A percentile compares a stretch with the other conserved stretches of the same genome.
Conservation (phyloP, 2,888 invertebrate species). For the Oligia fasciuncula region DNA sequence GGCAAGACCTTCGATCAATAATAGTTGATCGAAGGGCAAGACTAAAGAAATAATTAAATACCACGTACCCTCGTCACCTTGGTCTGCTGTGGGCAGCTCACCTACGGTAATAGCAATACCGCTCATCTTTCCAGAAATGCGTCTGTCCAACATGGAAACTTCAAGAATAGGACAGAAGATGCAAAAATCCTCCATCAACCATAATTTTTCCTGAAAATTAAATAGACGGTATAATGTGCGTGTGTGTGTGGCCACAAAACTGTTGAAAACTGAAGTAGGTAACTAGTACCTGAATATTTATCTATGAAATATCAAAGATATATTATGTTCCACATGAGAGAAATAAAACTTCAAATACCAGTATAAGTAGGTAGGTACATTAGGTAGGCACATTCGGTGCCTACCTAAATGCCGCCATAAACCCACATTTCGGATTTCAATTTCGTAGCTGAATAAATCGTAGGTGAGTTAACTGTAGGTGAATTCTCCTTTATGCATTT, state of each 20-base stretch:
- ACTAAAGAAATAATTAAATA: background rate
- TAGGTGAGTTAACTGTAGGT: no score
- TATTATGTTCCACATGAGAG: no score
- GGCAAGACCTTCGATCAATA: no score
- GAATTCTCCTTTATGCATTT: no score
- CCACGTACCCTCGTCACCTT: constrained; percentile 74
- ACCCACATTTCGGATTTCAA: no score
- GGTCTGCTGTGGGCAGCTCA: constrained; percentile 86
- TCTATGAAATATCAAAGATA: background rate
- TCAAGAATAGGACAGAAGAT: constrained; percentile 92
- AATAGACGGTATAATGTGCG: background rate
- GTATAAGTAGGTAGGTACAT: no score
- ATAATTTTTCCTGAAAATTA: constrained; percentile 88
- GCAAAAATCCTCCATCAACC: constrained; percentile 91
- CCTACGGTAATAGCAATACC: constrained; percentile 93
- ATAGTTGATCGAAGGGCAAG: background rate
- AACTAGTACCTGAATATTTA: background rate
- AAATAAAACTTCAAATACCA: no score
- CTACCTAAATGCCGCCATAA: no score
- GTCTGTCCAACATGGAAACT: constrained; percentile 92
- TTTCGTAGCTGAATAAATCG: no score
- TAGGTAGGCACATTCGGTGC: no score
- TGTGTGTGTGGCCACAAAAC: background rate
- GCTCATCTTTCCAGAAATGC: constrained; percentile 88
- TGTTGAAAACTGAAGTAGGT: background rate